Evolutionary conservation across 2,888 invertebrate species (phyloP).

Genomic region (Archips xylosteana): DNA sequence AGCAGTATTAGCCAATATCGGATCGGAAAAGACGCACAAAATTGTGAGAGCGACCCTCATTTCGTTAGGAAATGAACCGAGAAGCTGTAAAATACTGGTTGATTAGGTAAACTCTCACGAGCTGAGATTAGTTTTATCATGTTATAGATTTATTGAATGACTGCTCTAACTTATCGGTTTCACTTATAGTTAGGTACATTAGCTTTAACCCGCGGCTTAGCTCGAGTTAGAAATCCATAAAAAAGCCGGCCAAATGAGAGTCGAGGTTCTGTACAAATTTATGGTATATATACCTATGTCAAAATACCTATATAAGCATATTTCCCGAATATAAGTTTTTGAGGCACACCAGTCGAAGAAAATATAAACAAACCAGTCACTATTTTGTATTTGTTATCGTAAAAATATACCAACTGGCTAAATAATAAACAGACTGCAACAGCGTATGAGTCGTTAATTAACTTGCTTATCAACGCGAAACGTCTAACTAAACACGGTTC

Average conservation of each 20-base stretch:
- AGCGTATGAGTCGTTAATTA: neutral
- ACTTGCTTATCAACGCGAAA: neutral
- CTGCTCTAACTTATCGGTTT: neutral
- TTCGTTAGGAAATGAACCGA: neutral
- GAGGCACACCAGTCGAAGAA: too few relatives aligned
- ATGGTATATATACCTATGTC: too few relatives aligned
- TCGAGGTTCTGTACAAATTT: too few relatives aligned
- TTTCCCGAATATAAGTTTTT: too few relatives aligned
- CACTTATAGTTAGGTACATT: neutral
- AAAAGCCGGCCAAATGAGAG: too few relatives aligned
- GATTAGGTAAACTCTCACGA: neutral
- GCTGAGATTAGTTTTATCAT: neutral
- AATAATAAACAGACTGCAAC: too few relatives aligned
- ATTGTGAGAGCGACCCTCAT: neutral
- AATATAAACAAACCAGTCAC: too few relatives aligned
- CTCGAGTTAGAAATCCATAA: too few relatives aligned
- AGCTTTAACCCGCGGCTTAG: too few relatives aligned
- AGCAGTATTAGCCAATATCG: neutral
- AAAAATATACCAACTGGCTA: neutral
- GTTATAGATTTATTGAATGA: neutral
- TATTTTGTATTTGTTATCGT: neutral
- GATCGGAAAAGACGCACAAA: neutral
- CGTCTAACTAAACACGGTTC: neutral
- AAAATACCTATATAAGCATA: too few relatives aligned
- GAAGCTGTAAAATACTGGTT: neutral